These are phyloP conservation scores for Subanguina moxae DNA, from an alignment of 1,140 invertebrate genomes.

Conservation along the genomic window DNA sequence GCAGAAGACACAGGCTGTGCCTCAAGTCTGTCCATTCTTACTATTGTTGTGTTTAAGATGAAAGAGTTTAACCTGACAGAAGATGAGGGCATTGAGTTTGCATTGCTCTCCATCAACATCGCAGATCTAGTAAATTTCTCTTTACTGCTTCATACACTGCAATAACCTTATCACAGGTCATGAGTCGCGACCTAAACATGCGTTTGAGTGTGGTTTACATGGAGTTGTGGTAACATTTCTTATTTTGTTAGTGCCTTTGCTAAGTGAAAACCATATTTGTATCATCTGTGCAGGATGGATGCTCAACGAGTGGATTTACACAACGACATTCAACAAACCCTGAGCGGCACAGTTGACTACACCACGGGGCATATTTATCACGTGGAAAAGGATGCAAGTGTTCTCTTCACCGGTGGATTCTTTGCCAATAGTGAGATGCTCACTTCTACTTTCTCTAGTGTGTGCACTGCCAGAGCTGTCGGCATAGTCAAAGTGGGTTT, in stretches of 20 bases:
- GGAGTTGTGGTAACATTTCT: constrained; percentile 40
- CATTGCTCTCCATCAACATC: constrained; percentile 54
- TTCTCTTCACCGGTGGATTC: constrained; percentile 49
- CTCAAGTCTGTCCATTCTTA: too few relatives aligned
- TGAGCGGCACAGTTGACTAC: constrained; percentile 52
- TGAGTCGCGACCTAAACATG: constrained; percentile 52
- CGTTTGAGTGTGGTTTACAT: constrained; percentile 54
- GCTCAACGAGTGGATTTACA: constrained; percentile 49
- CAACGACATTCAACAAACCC: constrained; percentile 47
- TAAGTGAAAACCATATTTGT: constrained; percentile 8
- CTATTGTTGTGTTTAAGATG: constrained; percentile 44
- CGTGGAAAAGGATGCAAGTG: constrained; percentile 50
- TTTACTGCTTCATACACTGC: constrained; percentile 15
- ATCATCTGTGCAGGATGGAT: constrained; percentile 40
- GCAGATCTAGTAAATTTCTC: constrained; percentile 50
- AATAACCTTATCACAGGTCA: constrained; percentile 46
- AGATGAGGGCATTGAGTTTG: constrained; percentile 46
- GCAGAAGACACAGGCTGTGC: too few relatives aligned
- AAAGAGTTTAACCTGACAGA: constrained; percentile 41
- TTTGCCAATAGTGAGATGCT: constrained; percentile 52
- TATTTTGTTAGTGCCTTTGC: background rate
- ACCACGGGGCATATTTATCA: constrained; percentile 54
- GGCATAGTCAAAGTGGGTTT: constrained; percentile 50
- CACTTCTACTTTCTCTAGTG: constrained; percentile 42
- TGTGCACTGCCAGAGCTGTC: constrained; percentile 53